These are phyloP conservation scores for Sus scrofa DNA, from an alignment of 2,113 vertebrate species.

Conservation along the genomic window T2T-Sscrofa CM000826.6:19152501-19153000, in stretches of 20 bases:
- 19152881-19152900: background rate
- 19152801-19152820: constrained; percentile 10
- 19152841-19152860: background rate
- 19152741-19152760: constrained; percentile 42
- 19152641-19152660: background rate
- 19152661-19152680: background rate
- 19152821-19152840: background rate
- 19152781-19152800: background rate
- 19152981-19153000: background rate
- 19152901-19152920: background rate
- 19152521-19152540: background rate
- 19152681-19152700: background rate
- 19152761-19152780: constrained; percentile 37
- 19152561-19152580: background rate
- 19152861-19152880: background rate
- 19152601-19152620: background rate
- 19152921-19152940: background rate
- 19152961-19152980: background rate
- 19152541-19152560: background rate
- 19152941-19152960: background rate
- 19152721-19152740: constrained; percentile 16
- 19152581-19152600: background rate
- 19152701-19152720: constrained; percentile 44
- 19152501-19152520: background rate
- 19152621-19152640: constrained; percentile 41